Conservation (phyloP, 2,888 invertebrate species). For the Entomobrya proxima region DNA sequence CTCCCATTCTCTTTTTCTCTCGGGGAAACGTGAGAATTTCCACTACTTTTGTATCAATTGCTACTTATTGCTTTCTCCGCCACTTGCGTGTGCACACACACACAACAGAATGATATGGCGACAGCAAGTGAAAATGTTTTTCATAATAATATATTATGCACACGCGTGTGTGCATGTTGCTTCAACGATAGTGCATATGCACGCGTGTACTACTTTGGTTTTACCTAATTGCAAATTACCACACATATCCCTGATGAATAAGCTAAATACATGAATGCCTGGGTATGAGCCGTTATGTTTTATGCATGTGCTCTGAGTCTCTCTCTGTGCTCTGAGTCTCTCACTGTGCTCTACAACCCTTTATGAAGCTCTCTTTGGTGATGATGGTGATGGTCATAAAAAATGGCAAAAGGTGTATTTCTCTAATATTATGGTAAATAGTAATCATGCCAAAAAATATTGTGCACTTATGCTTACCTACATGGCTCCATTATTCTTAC, state of each 20-base stretch:
- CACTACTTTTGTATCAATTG: too few relatives aligned
- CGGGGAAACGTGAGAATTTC: conserved; percentile 35
- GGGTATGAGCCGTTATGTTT: neutral
- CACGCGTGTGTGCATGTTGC: neutral
- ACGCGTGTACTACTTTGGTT: conserved; percentile 22
- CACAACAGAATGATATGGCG: too few relatives aligned
- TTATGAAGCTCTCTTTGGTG: too few relatives aligned
- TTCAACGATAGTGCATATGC: too few relatives aligned
- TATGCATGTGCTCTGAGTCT: neutral
- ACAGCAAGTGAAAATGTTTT: too few relatives aligned
- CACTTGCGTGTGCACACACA: neutral
- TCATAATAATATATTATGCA: neutral
- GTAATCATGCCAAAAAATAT: conserved; percentile 28
- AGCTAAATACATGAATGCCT: conserved; percentile 9
- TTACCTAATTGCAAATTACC: conserved; percentile 35
- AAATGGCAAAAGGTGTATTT: conserved; percentile 30
- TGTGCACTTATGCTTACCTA: neutral
- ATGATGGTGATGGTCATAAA: conserved; percentile 19
- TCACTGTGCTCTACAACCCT: neutral
- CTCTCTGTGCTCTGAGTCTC: neutral
- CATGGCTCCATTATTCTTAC: conserved; percentile 22
- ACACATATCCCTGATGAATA: conserved; percentile 27
- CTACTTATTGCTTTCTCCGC: too few relatives aligned
- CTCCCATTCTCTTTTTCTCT: neutral
- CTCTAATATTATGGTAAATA: conserved; percentile 20